phyloP scores from a whole-genome alignment of 2,797 vertebrate genomes.

The Rhodeus uyekii region DNA sequence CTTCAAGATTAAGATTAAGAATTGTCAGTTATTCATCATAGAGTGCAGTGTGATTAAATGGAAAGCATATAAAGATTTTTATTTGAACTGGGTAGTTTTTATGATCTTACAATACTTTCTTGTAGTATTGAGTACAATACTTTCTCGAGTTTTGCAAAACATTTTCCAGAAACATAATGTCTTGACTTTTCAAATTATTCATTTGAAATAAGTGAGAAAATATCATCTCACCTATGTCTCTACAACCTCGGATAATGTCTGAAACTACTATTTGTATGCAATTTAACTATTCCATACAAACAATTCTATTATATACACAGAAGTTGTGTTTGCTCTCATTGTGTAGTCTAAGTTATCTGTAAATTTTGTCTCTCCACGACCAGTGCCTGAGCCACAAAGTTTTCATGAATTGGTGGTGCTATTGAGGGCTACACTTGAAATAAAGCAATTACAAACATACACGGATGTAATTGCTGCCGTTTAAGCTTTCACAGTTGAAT shows the following conservation, averaged over 20 bases:
- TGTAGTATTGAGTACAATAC: too few species aligned
- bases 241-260: too few species aligned
- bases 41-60: neutral
- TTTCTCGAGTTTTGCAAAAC: too few species aligned
- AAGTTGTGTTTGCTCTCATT: neutral
- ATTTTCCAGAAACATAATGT: too few species aligned
- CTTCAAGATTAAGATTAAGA: too few species aligned
- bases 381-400: neutral
- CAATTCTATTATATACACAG: neutral
- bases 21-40: neutral
- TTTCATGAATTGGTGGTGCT: neutral
- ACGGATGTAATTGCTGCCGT: neutral
- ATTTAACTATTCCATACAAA: neutral
- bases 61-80: neutral
- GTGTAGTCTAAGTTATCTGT: too few species aligned
- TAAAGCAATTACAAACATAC: slow-evolving; percentile 4
- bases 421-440: neutral
- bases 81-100: neutral
- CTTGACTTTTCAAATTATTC: too few species aligned
- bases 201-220: too few species aligned
- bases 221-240: too few species aligned
- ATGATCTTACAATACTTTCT: neutral
- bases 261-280: neutral
- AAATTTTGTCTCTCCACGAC: too few species aligned
- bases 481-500: slow-evolving; percentile 26